Evolutionary conservation across 2,113 vertebrate genomes (phyloP), one percentile per base, ranked within the genome.

Genomic region (Chiloscyllium plagiosum): DNA sequence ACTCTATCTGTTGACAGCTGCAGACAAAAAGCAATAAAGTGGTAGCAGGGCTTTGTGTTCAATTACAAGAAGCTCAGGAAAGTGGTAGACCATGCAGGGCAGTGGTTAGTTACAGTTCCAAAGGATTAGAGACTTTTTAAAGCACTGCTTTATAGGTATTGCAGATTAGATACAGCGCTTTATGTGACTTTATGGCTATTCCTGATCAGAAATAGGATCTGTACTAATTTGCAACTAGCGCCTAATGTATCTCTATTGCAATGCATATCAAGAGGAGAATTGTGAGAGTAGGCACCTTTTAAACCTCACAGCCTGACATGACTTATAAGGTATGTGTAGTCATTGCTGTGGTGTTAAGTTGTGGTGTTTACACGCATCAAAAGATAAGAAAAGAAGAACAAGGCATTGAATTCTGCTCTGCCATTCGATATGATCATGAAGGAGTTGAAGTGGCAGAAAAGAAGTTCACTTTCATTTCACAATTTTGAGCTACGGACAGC

Each of bases 101-200:
- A 47, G 20, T 42, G 92, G 65, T 94, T 69, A 69, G 92, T 47
- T 69, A 69, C 66, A 69, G 92, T 47, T 94, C 65, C n/a, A 69
- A 93, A 94, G 92, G 92, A 94, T 94, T 94, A 94, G n/a, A 94
- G 66, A 42, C 92, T 69, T 69, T 69, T 69, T 94, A 70, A 95
- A 52, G 42, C 42, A 29, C 42, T 52, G 94, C 47, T 72, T 95
- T 95, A 72, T 95, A 66, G 69, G 24, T 70, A 72, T 95, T 52
- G 94, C 94, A 17, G 94, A 52, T 95, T 95, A 95, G 24, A 95
- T 95, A 70, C 94, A 95, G 94, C 47, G 50, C 37, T 95, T 72
- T 42, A 29, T 94, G 42, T 68, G 6, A 26, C 50, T 94, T 94
- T 72, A 95, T 72, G 22, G 69, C 42, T 24, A 76, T 19, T 50